Conservation (phyloP, 2,797 vertebrate species). For the Neosalanx taihuensis region DNA sequence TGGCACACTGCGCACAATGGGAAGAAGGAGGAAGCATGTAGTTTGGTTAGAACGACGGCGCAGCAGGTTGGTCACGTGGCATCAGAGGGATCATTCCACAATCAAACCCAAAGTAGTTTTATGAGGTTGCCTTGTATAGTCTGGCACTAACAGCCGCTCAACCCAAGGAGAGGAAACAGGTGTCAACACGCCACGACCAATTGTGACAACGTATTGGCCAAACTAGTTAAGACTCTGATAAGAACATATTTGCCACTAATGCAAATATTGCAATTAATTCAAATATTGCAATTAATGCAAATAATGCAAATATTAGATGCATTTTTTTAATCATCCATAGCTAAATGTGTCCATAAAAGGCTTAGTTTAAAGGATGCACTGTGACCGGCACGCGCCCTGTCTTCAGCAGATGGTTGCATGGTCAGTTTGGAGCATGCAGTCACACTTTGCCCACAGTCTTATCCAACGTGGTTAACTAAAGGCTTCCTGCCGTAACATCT, state of each 20-base stretch:
- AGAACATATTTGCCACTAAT: no score
- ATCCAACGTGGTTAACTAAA: neutral
- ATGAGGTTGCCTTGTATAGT: no score
- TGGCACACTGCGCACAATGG: constrained; percentile 81
- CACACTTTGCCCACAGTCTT: neutral
- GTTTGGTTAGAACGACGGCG: neutral
- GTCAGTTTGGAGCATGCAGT: neutral
- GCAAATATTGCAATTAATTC: no score
- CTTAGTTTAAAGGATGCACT: neutral
- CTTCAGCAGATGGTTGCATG: neutral
- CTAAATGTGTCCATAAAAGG: neutral
- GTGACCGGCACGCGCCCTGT: neutral
- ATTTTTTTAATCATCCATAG: neutral
- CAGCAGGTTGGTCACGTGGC: neutral
- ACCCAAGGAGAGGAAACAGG: constrained; percentile 3
- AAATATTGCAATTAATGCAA: no score
- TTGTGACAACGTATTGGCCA: neutral
- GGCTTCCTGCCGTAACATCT: neutral
- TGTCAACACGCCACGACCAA: neutral
- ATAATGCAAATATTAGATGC: no score
- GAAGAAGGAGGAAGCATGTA: constrained; percentile 22
- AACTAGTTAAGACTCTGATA: neutral
- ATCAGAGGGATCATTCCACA: neutral
- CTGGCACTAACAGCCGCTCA: no score
- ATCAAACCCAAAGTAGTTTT: neutral